Evolutionary conservation across 2,888 invertebrate species (phyloP).

Genomic region (Lydus trimaculatus): DNA sequence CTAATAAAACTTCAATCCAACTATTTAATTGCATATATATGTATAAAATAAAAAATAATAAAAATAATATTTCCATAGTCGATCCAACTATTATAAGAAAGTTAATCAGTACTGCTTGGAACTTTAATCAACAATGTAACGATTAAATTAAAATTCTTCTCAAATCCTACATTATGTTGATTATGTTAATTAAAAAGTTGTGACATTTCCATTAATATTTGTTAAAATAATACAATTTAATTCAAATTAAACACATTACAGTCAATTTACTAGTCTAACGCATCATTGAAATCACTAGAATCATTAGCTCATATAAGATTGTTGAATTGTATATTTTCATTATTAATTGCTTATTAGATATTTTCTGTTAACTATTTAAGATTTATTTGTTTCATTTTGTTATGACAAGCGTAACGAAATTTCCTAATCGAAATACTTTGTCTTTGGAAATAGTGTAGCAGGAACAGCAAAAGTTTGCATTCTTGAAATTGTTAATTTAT

Average conservation of each 20-base stretch:
- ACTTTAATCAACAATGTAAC: no score
- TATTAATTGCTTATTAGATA: conserved; percentile 8
- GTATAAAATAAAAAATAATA: no score
- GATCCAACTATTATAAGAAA: not conserved
- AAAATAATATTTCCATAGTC: not conserved
- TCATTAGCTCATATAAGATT: not conserved
- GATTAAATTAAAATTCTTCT: conserved; percentile 9
- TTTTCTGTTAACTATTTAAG: conserved; percentile 2
- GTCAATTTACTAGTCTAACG: not conserved
- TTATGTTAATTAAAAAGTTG: conserved; percentile 22
- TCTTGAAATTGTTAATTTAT: not conserved
- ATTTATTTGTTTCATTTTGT: not conserved
- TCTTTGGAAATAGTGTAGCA: not conserved
- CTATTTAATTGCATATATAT: not conserved
- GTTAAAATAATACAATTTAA: not conserved
- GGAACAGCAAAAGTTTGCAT: not conserved
- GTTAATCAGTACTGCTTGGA: no score
- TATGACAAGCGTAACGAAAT: not conserved
- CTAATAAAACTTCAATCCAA: not conserved
- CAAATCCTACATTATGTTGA: conserved; percentile 15
- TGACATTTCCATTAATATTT: conserved; percentile 19
- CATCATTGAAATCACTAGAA: not conserved
- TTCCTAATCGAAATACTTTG: not conserved
- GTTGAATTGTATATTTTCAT: conserved; percentile 3
- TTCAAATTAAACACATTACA: not conserved